Percentiles rank a stretch among this genome's conserved stretches.
Conservation (phyloP, 2,797 vertebrate genomes). For the Furcifer pardalis region DNA sequence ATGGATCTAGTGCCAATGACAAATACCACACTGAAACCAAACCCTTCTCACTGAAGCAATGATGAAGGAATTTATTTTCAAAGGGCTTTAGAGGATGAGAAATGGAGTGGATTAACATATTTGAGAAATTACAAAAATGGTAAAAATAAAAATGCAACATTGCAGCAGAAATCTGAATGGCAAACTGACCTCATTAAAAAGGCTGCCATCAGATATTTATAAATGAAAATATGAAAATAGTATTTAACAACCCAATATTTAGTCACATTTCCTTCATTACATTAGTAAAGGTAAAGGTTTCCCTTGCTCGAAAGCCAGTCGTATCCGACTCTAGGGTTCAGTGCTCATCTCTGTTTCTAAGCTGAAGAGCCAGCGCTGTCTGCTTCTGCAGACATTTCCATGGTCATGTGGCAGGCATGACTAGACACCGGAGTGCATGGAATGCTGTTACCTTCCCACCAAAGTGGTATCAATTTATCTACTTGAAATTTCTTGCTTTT, state of each 20-base stretch:
- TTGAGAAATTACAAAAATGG: neutral
- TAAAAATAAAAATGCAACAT: slow-evolving; percentile 11
- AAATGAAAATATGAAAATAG: slow-evolving; percentile 17
- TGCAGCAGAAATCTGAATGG: neutral
- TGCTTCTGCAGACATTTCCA: too few relatives aligned
- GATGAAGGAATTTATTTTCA: slow-evolving; percentile 24
- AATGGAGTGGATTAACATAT: slow-evolving; percentile 14
- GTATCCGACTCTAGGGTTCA: too few relatives aligned
- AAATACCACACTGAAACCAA: slow-evolving; percentile 2
- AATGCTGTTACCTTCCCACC: too few relatives aligned
- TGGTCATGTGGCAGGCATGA: too few relatives aligned
- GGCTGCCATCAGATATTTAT: slow-evolving; percentile 6
- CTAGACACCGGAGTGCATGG: too few relatives aligned
- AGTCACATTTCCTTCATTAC: slow-evolving; percentile 9
- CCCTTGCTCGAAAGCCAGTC: too few relatives aligned
- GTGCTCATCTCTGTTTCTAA: too few relatives aligned
- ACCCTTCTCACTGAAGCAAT: neutral
- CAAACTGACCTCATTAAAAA: slow-evolving; percentile 14
- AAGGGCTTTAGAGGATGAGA: neutral
- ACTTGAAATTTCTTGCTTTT: too few relatives aligned
- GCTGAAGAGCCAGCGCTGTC: too few relatives aligned
- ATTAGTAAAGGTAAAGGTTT: too few relatives aligned
- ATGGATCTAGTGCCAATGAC: neutral
- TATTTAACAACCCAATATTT: slow-evolving; percentile 25
- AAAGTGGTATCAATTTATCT: too few relatives aligned